phyloP scores from a whole-genome alignment of 2,113 vertebrate genomes.

The Agapornis roseicollis region DNA sequence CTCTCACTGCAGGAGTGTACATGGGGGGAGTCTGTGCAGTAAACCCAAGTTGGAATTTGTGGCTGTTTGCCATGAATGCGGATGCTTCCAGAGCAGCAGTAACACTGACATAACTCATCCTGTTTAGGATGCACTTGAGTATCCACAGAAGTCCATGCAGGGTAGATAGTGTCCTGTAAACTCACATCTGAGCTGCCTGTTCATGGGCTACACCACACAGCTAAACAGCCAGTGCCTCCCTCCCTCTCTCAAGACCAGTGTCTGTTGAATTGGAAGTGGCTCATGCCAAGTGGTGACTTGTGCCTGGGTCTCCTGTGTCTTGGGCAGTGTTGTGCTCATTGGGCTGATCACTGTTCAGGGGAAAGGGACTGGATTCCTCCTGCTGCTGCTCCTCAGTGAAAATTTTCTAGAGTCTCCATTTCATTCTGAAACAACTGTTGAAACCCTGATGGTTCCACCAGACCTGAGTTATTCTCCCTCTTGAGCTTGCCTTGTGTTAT shows the following conservation, averaged over 20 bases:
- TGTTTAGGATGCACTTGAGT: rapidly evolving
- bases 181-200: not conserved
- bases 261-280: not conserved
- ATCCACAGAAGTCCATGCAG: not conserved
- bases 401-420: not conserved
- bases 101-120: not conserved
- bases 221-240: not conserved
- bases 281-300: rapidly evolving
- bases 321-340: rapidly evolving
- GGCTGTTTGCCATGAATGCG: not conserved
- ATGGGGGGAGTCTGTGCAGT: not conserved
- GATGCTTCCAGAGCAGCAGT: not conserved
- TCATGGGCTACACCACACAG: not conserved
- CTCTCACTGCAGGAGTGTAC: not conserved
- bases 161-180: not conserved
- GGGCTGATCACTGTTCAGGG: not conserved
- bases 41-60: not conserved
- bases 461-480: not conserved
- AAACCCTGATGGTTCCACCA: not conserved
- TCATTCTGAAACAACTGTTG: not conserved
- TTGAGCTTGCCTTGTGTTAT: not conserved
- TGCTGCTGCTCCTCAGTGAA: not conserved
- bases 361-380: not conserved
- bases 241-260: not conserved
- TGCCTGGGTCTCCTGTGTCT: not conserved